These are phyloP conservation scores for Aphelocoma coerulescens DNA, from an alignment of 2,113 vertebrate species.

Conservation along the genomic window DNA sequence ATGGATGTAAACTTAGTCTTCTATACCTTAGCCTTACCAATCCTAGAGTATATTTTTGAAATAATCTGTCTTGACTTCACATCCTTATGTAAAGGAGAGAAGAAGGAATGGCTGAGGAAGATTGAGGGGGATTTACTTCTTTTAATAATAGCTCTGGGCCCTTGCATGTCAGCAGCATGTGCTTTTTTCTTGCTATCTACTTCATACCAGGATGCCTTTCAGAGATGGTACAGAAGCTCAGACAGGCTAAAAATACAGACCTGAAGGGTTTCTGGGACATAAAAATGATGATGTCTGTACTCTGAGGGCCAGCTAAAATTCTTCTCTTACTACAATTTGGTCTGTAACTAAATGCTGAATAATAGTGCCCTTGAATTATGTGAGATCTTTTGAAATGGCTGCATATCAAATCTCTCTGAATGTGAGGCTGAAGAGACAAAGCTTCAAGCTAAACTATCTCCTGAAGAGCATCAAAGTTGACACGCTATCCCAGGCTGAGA, in stretches of 20 bases:
- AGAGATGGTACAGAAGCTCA: background rate
- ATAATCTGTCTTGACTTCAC: background rate
- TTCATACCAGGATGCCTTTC: conserved; percentile 40
- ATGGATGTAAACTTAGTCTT: background rate
- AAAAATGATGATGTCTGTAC: conserved; percentile 1
- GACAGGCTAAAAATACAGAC: conserved; percentile 28
- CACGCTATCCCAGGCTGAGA: background rate
- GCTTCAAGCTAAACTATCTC: background rate
- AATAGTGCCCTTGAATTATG: background rate
- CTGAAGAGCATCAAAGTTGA: background rate
- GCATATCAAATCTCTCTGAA: background rate
- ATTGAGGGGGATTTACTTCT: conserved; percentile 18
- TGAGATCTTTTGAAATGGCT: background rate
- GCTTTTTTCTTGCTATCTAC: conserved; percentile 29
- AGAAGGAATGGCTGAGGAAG: background rate
- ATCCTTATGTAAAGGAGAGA: conserved; percentile 2
- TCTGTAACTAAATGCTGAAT: background rate
- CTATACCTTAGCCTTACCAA: background rate
- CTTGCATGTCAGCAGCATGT: background rate
- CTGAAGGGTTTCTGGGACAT: conserved; percentile 5
- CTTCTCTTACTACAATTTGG: background rate
- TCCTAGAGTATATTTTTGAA: background rate
- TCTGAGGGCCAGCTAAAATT: background rate
- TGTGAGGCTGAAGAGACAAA: background rate
- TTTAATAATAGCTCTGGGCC: conserved; percentile 25